Base-by-base conservation (phyloP, 2,888 invertebrate species). In the Scaptomyza reducta region DNA sequence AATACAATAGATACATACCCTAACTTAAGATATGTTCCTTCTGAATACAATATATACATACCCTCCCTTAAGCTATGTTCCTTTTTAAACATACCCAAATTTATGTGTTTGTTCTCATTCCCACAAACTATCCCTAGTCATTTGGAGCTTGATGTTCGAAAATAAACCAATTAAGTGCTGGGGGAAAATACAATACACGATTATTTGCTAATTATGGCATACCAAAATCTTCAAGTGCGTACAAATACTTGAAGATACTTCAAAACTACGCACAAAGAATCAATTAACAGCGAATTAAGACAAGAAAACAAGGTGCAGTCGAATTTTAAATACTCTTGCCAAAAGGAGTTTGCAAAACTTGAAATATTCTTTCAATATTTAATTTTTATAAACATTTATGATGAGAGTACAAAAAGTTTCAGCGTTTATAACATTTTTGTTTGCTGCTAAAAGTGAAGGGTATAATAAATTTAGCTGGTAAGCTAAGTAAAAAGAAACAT, bases 221-320 rank as follows among this genome's bases (percentile, higher is more conserved):
- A 29, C 46, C 59, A 55, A 35, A 38, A 22, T 22, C 11, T 16
- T 56, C 25, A 33, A 55, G 45, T 49, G 35, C 16, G n/a, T n/a
- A 27, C 25, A 51, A 47, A 51, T 41, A 50, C 40, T 60, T 54
- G 42, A 61, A 60, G 11, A 51, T 35, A 45, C 47, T 57, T 54
- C 38, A 57, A 45, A 60, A 42, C 51, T 56, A 80, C 78, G 66
- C 77, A 70, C 54, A 64, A 50, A 61, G 56, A 76, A 72, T 56
- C 27, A 54, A 66, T 14, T 72, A 18, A 44, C 13, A 60, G 31
- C n/a, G 27, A 44, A 35, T 4, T 2, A 38, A 16, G 31, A 13
- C 9, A 16, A 6, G 9, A 16, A 47, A 68, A 44, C 7, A 47
- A 44, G 53, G 57, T 3, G 16, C 11, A 6, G 16, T 1, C 16